These are phyloP conservation scores for Cerceris ruficornis DNA, from an alignment of 2,888 invertebrate species.

Conservation along the genomic window DNA sequence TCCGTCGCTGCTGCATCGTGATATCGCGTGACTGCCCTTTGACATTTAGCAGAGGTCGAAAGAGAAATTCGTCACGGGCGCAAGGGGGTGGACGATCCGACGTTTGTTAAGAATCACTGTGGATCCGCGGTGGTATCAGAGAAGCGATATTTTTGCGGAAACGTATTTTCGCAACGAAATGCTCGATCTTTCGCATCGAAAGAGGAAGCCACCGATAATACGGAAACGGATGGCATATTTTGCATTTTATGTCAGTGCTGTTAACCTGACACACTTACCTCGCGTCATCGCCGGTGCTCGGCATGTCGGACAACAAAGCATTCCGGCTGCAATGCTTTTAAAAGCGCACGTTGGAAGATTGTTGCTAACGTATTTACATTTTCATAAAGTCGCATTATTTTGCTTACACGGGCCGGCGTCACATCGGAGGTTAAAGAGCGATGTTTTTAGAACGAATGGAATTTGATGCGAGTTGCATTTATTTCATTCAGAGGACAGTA, in stretches of 20 bases:
- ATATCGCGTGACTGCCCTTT: conserved; percentile 2
- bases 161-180: conserved; percentile 32
- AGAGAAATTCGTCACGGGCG: neutral
- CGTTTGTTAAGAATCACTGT: neutral
- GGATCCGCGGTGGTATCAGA: neutral
- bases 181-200: conserved; percentile 52
- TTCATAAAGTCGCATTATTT: conserved; percentile 44
- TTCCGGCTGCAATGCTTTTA: conserved; percentile 63
- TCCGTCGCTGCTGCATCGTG: neutral
- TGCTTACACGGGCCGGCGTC: neutral
- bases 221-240: conserved; percentile 63
- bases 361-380: conserved; percentile 44
- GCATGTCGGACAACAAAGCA: conserved; percentile 35
- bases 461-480: no score
- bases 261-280: conserved; percentile 50
- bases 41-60: conserved; percentile 8
- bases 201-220: conserved; percentile 54
- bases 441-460: neutral
- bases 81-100: neutral
- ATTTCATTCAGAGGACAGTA: no score
- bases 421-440: neutral
- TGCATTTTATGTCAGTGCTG: conserved; percentile 57
- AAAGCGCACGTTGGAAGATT: conserved; percentile 53
- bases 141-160: conserved; percentile 35
- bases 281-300: conserved; percentile 37